A percentile compares a stretch with the other conserved stretches of the same genome.
Conservation (phyloP, 53 echinoderm and acorn worm species). For the Crossaster papposus region DNA sequence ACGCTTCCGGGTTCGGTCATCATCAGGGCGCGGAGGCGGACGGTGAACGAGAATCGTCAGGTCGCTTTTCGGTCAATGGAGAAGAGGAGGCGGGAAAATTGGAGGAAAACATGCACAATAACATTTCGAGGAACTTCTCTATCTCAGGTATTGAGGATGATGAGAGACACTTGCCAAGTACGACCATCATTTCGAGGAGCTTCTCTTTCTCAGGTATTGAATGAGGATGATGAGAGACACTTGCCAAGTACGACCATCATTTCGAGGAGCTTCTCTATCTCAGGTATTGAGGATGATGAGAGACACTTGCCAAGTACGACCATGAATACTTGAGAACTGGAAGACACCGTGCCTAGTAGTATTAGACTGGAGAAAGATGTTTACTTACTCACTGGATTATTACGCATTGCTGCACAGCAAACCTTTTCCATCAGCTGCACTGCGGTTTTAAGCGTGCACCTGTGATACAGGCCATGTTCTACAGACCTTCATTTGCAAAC, state of each 20-base stretch:
- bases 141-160: slow-evolving; percentile 62
- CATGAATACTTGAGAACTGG: no score
- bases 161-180: slow-evolving; percentile 18
- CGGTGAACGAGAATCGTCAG: background rate
- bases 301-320: background rate
- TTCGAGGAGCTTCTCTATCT: slow-evolving; percentile 64
- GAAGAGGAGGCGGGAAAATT: background rate
- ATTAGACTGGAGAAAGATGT: no score
- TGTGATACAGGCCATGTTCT: no score
- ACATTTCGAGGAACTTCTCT: slow-evolving; percentile 61
- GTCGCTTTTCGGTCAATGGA: background rate
- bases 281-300: slow-evolving; percentile 53
- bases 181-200: slow-evolving; percentile 34
- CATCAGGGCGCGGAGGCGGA: background rate
- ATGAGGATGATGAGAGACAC: slow-evolving; percentile 47
- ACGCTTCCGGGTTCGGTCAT: slow-evolving; percentile 19
- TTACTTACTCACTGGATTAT: no score
- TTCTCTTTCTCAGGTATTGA: slow-evolving; percentile 63
- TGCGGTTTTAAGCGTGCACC: no score
- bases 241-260: background rate
- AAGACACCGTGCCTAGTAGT: no score
- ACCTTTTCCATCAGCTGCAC: no score
- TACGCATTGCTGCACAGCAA: no score
- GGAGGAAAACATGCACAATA: background rate
- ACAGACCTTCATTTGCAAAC: no score